Conservation (phyloP, 2,797 vertebrate genomes). For the Ibycter americanus region DNA sequence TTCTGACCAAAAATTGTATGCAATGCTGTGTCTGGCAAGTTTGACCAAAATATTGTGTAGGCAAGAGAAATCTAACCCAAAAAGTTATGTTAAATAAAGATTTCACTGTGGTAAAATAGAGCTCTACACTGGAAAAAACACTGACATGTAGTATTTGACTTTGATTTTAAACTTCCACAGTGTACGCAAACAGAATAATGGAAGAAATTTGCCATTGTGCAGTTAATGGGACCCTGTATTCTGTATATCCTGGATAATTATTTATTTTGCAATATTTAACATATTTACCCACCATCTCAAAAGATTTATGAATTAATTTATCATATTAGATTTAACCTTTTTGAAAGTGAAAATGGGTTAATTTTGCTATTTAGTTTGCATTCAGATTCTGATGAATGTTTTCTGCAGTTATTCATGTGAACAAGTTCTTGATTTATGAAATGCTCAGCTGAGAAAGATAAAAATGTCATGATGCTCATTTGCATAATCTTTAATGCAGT, state of each 20-base stretch:
- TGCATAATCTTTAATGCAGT: conserved; percentile 27
- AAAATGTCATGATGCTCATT: conserved; percentile 27
- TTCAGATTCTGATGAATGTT: conserved; percentile 30
- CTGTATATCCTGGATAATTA: neutral
- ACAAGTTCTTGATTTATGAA: conserved; percentile 3
- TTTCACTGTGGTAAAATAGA: neutral
- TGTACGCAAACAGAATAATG: neutral
- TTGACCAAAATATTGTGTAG: neutral
- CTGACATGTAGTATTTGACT: neutral
- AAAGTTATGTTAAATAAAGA: neutral
- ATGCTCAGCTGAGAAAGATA: conserved; percentile 24
- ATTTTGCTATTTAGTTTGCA: neutral
- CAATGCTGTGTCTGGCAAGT: neutral
- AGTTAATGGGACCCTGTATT: neutral
- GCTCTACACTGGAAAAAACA: neutral
- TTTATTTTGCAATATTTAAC: neutral
- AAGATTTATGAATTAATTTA: neutral
- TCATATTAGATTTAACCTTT: conserved; percentile 2
- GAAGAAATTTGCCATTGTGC: neutral
- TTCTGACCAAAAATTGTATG: neutral
- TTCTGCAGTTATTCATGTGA: conserved; percentile 25
- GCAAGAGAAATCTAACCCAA: neutral
- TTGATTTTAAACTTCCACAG: neutral
- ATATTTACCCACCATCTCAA: neutral
- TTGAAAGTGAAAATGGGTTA: neutral